Evolutionary conservation across 2,888 invertebrate genomes (phyloP).

Genomic region (Entomobrya multifasciata): DNA sequence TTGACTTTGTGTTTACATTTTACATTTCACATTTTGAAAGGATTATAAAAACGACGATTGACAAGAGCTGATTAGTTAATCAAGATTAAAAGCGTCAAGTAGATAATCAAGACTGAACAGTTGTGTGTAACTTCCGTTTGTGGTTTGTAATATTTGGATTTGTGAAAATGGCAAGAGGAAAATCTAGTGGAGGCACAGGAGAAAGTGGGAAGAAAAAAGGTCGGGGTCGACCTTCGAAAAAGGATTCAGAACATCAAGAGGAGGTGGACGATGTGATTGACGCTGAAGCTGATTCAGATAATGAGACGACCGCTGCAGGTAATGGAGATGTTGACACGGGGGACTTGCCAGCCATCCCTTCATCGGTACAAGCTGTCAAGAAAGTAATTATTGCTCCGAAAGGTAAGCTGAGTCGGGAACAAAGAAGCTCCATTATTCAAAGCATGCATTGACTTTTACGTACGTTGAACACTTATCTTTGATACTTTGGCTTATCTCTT

Average conservation of each 20-base stretch:
- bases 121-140: too few species aligned
- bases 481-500: background rate
- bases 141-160: background rate
- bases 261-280: conserved; percentile 48
- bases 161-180: conserved; percentile 44
- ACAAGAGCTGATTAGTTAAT: too few species aligned
- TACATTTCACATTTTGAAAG: too few species aligned
- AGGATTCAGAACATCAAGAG: conserved; percentile 6
- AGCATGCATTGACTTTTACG: background rate
- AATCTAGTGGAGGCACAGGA: conserved; percentile 17
- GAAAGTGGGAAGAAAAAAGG: conserved; percentile 37
- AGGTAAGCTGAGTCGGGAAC: conserved; percentile 39
- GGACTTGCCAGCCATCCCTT: conserved; percentile 43
- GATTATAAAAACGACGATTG: too few species aligned
- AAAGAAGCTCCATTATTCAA: background rate
- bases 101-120: too few species aligned
- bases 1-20: background rate
- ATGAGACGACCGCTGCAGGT: conserved; percentile 22
- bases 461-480: too few species aligned
- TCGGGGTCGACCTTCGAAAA: conserved; percentile 27
- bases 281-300: conserved; percentile 23
- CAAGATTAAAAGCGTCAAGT: too few species aligned
- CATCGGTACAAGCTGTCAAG: conserved; percentile 24
- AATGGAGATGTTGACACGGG: conserved; percentile 9
- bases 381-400: conserved; percentile 70